A percentile compares a stretch with the other conserved stretches of the same genome.
Conservation (phyloP, 35 echinoderm and acorn worm genomes). For the Amphiura filiformis region DNA sequence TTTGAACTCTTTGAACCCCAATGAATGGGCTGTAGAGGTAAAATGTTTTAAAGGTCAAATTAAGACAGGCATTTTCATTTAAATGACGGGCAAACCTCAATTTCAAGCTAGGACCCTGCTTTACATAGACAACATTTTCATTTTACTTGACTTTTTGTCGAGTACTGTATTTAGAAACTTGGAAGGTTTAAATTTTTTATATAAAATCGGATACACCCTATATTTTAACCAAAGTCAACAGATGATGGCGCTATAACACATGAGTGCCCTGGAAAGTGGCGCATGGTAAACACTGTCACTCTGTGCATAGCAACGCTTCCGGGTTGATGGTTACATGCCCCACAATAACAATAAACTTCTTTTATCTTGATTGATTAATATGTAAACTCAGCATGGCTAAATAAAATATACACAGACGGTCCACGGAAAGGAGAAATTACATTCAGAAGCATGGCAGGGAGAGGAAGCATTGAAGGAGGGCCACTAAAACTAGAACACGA, state of each 20-base stretch:
- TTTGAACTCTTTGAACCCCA: too few species aligned
- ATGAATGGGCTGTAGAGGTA: too few species aligned
- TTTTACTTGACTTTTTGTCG: too few species aligned
- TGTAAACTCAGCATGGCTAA: background rate
- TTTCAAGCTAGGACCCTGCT: too few species aligned
- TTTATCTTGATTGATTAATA: background rate
- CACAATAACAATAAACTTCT: background rate
- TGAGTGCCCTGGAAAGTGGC: background rate
- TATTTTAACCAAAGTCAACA: too few species aligned
- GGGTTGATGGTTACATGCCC: background rate
- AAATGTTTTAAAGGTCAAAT: too few species aligned
- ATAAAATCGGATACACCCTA: too few species aligned
- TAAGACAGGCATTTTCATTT: too few species aligned
- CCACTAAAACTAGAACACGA: background rate
- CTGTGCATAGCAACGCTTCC: background rate
- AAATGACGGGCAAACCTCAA: too few species aligned
- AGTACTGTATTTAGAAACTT: too few species aligned
- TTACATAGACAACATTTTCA: too few species aligned
- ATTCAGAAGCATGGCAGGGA: background rate
- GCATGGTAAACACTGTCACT: background rate
- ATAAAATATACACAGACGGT: background rate
- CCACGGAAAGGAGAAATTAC: background rate
- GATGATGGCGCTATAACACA: background rate
- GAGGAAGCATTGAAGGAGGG: background rate
- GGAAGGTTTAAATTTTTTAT: too few species aligned